These are phyloP conservation scores for Falco berigora DNA, from an alignment of 2,797 vertebrate genomes.

Conservation along the genomic window DNA sequence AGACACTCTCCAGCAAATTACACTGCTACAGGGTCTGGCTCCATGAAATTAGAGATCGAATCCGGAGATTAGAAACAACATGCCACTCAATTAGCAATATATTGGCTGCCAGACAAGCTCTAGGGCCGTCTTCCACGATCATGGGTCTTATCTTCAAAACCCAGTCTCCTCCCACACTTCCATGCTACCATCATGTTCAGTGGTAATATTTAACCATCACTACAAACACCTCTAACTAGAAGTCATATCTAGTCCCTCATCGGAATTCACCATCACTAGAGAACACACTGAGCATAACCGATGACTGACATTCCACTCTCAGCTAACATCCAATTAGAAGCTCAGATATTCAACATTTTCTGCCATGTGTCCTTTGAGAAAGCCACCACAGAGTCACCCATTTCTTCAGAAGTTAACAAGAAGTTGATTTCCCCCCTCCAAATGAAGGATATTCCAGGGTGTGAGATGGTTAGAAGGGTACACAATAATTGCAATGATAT, in stretches of 20 bases:
- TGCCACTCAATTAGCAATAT: slow-evolving; percentile 38
- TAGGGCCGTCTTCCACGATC: neutral
- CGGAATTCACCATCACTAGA: neutral
- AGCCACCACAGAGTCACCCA: neutral
- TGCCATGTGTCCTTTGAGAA: neutral
- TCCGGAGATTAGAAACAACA: slow-evolving; percentile 30
- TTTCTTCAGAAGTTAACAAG: neutral
- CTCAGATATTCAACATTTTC: neutral
- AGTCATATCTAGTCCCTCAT: neutral
- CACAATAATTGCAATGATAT: neutral
- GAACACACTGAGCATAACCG: neutral
- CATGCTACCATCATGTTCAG: neutral
- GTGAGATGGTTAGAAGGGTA: neutral
- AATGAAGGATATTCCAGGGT: neutral
- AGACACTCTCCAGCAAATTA: slow-evolving; percentile 33
- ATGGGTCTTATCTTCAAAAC: neutral
- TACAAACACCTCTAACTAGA: neutral
- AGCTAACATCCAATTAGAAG: neutral
- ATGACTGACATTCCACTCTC: neutral
- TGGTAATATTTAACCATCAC: neutral
- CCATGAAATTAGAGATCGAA: slow-evolving; percentile 25
- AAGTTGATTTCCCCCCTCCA: neutral
- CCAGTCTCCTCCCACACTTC: neutral
- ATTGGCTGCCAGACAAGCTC: slow-evolving; percentile 5
- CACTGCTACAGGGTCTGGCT: slow-evolving; percentile 24